phyloP scores from a whole-genome alignment of 2,797 vertebrate genomes.

The Parotocinclus haroldoi region DNA sequence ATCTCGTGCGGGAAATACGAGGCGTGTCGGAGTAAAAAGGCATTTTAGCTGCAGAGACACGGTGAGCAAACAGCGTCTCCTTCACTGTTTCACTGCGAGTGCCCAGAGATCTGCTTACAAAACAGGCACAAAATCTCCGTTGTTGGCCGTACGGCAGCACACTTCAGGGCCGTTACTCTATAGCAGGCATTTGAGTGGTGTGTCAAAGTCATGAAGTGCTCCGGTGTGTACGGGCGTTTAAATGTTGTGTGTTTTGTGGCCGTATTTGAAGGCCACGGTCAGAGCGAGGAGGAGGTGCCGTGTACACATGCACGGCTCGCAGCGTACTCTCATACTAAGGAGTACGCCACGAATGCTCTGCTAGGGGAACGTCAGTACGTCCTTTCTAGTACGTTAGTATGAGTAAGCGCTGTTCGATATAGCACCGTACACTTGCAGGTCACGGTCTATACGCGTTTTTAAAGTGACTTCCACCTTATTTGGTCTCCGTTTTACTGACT shows the following conservation, averaged over 20 bases:
- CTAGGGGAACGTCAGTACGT: too few relatives aligned
- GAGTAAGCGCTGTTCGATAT: too few relatives aligned
- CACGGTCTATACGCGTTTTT: too few relatives aligned
- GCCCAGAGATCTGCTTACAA: neutral
- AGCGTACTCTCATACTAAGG: constrained; percentile 1
- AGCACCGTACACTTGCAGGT: too few relatives aligned
- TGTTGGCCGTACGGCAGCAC: neutral
- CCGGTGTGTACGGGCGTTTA: neutral
- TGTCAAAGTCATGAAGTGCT: constrained; percentile 32
- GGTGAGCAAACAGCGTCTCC: constrained; percentile 69
- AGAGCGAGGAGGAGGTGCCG: constrained; percentile 27
- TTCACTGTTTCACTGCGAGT: constrained; percentile 27
- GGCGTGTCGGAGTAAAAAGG: constrained; percentile 55
- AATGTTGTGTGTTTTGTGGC: neutral
- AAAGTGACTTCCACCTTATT: too few relatives aligned
- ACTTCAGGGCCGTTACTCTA: neutral
- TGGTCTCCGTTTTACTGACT: too few relatives aligned
- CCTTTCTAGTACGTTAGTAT: neutral
- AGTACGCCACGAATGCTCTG: too few relatives aligned
- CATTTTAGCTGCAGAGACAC: constrained; percentile 66
- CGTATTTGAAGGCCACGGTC: constrained; percentile 31
- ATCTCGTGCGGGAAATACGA: constrained; percentile 59
- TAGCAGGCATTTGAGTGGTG: constrained; percentile 39
- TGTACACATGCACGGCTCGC: neutral
- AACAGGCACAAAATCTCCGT: neutral